Base-by-base conservation (phyloP, 2,113 vertebrate genomes). In the Coptodon rendalli region DNA sequence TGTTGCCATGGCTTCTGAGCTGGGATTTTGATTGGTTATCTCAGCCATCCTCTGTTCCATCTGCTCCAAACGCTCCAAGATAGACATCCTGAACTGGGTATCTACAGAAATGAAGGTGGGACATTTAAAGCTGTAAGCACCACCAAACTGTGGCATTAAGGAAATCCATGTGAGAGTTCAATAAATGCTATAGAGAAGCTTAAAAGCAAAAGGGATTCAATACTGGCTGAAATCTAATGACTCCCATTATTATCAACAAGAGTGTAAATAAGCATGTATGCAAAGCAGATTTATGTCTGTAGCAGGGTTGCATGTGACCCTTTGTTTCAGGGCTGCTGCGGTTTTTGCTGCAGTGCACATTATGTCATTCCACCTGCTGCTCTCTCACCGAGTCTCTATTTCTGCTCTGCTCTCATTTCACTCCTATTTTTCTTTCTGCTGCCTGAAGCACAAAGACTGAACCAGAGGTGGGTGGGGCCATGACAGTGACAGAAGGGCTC, bases 71-170 rank as follows among this genome's bases (percentile, higher is more conserved):
- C 98, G 97, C 92, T 99, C 98, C 94, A 99, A 94, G 96, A 99
- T 99, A 86, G 98, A 99, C 98, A 99, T 99, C 96, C 98, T 98
- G 97, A 99, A 99, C 93, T 99, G 98, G 96, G 99, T 99, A 94
- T 99, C 98, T 99, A 86, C 82, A 89, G 86, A 45, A 80, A 86
- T n/a, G 71, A 85, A 93, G 59, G 80, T 84, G 79, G 68, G 6
- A 94, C 27, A 90, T 6, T 52, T 7, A 52, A 48, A 40, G 61
- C 40, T 76, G 45, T 81, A 50, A 82, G 54, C 68, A 63, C 24
- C 19, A 4, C 13, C 40, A 29, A 43, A 22, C 50, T 34, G 59
- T 61, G 86, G 61, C 29, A 50, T 84, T 90, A 52, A 78, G 81
- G 63, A 16, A 82, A 87, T 82, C 68, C 87, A 36, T 7, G 24